These are phyloP conservation scores for Trachelus troglodyta DNA, from an alignment of 2,888 invertebrate species.

Conservation along the genomic window DNA sequence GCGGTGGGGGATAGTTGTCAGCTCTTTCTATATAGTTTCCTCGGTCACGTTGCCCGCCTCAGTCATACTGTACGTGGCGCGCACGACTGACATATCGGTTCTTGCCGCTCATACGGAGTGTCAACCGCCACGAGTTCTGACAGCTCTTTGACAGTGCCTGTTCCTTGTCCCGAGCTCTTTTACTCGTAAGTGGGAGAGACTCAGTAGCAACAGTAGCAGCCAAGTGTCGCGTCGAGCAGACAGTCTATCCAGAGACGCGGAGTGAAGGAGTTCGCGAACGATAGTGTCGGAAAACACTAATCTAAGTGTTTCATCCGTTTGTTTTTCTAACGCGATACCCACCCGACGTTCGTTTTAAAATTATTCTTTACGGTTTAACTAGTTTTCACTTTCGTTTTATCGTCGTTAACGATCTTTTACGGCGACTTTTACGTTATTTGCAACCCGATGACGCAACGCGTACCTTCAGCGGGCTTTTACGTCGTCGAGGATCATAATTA, in stretches of 20 bases:
- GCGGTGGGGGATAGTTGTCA: constrained; percentile 7
- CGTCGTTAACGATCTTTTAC: not conserved
- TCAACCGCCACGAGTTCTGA: not conserved
- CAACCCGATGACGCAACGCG: constrained; percentile 56
- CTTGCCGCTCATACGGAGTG: not conserved
- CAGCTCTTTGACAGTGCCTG: not conserved
- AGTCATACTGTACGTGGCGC: constrained; percentile 36
- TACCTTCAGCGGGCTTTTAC: constrained; percentile 53
- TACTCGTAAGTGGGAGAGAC: not conserved
- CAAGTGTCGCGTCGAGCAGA: not conserved
- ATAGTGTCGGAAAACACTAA: not conserved
- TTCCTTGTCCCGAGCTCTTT: too few species aligned
- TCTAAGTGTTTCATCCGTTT: not conserved
- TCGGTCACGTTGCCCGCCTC: constrained; percentile 57
- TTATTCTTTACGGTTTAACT: not conserved
- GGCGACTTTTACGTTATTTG: not conserved
- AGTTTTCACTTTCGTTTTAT: not conserved
- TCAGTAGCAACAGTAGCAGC: not conserved
- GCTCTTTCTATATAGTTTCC: constrained; percentile 56
- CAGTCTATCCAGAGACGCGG: not conserved
- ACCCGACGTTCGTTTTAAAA: not conserved
- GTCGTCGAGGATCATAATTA: constrained; percentile 55
- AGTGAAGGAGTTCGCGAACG: not conserved
- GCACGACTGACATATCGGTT: not conserved
- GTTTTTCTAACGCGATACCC: not conserved